phyloP scores from a whole-genome alignment of 2,113 vertebrate species.

The Accipiter cooperii region DNA sequence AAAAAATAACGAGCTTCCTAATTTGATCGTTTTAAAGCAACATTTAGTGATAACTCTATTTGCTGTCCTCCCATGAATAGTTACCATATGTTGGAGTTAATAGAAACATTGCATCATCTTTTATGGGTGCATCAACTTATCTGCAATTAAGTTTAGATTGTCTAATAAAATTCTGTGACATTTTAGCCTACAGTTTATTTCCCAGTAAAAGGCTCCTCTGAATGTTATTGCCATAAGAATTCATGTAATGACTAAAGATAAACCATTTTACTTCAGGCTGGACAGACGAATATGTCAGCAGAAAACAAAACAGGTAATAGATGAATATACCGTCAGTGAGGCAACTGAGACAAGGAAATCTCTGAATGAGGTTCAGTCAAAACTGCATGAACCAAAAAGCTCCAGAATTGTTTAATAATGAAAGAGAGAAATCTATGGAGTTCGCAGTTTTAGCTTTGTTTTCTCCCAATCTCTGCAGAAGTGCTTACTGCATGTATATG shows the following conservation, averaged over 20 bases:
- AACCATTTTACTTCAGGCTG: slow-evolving; percentile 41
- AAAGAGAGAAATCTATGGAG: neutral
- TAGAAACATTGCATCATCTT: slow-evolving; percentile 62
- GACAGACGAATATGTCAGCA: slow-evolving; percentile 35
- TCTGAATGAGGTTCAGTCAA: neutral
- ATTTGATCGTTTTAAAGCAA: neutral
- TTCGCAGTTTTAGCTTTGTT: neutral
- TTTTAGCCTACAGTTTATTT: slow-evolving; percentile 71
- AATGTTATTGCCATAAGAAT: slow-evolving; percentile 55
- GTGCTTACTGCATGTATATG: accelerated
- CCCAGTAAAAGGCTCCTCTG: slow-evolving; percentile 57
- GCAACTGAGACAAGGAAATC: neutral
- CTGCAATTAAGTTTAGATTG: slow-evolving; percentile 73
- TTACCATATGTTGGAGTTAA: slow-evolving; percentile 37
- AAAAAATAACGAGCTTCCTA: neutral
- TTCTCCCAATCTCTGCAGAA: neutral
- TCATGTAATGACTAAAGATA: slow-evolving; percentile 25
- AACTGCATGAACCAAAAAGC: neutral
- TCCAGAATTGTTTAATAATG: neutral
- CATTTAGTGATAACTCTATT: neutral
- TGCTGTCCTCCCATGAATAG: slow-evolving; percentile 17
- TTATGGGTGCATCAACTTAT: slow-evolving; percentile 69
- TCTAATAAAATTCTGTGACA: slow-evolving; percentile 74
- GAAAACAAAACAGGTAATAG: neutral
- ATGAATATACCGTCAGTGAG: neutral